Evolutionary conservation across 2,888 invertebrate species (phyloP).

Genomic region (Apotomis capreana): DNA sequence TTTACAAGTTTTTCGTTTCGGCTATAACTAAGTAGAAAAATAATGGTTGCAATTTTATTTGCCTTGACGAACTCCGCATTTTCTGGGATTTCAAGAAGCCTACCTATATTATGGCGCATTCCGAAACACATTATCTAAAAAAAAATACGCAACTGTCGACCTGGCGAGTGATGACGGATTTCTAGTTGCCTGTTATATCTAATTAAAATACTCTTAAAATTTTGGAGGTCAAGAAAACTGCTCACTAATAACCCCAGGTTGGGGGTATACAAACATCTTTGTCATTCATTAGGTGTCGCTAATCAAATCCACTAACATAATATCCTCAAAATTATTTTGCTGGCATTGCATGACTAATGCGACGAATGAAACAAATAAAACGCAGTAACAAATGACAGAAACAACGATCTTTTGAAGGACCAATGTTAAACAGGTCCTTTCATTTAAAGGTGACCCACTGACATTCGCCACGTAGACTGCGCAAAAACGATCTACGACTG

Average conservation of each 20-base stretch:
- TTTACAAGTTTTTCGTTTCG: too few relatives aligned
- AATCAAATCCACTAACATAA: not conserved
- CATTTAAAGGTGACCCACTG: constrained; percentile 11
- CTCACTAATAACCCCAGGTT: not conserved
- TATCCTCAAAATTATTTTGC: not conserved
- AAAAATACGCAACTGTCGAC: too few relatives aligned
- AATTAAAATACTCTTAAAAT: not conserved
- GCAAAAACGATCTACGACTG: constrained; percentile 5
- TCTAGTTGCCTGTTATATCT: too few relatives aligned
- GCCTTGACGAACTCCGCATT: too few relatives aligned
- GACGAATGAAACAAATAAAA: not conserved
- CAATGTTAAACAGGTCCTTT: constrained; percentile 6
- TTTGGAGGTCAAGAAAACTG: constrained; percentile 1
- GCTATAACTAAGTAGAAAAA: too few relatives aligned
- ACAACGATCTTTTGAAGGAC: constrained; percentile 13
- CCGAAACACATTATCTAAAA: too few relatives aligned
- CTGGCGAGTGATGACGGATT: too few relatives aligned
- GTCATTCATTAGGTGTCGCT: not conserved
- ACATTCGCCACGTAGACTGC: constrained; percentile 4
- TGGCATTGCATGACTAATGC: not conserved
- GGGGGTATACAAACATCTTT: not conserved
- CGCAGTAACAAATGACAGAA: not conserved
- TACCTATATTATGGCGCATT: too few relatives aligned
- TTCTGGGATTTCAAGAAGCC: too few relatives aligned
- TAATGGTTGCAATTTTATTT: too few relatives aligned